Conservation (phyloP, 1,140 invertebrate species). For the Diorhabda carinulata region DNA sequence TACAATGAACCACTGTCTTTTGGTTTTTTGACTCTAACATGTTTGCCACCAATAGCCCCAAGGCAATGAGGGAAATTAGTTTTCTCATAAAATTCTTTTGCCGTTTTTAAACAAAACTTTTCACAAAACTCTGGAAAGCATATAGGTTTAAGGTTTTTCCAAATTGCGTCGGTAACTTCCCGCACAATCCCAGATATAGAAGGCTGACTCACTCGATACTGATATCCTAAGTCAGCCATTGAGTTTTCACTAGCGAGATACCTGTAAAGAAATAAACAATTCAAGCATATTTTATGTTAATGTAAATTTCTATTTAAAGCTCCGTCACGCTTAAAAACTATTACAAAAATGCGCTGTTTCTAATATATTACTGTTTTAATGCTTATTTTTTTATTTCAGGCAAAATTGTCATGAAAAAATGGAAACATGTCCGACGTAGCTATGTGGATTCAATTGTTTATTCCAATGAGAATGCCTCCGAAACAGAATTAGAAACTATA, state of each 20-base stretch:
- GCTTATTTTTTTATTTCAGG: neutral
- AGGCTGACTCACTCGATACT: neutral
- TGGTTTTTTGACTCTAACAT: constrained; percentile 40
- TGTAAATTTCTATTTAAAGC: neutral
- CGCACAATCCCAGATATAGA: neutral
- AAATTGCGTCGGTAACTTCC: neutral
- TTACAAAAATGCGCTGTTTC: too few species aligned
- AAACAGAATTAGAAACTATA: too few species aligned
- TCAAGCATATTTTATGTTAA: neutral
- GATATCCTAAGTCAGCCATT: neutral
- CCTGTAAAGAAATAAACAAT: neutral
- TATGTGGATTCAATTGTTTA: neutral
- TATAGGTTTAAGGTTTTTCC: neutral
- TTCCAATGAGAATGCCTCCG: neutral
- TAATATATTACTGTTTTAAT: too few species aligned
- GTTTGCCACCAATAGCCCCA: constrained; percentile 48
- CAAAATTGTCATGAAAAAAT: neutral
- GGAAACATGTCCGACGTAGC: neutral
- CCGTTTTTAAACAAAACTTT: constrained; percentile 6
- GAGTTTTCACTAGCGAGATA: neutral
- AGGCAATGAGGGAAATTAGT: constrained; percentile 36
- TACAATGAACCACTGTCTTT: constrained; percentile 41
- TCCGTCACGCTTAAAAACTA: too few species aligned
- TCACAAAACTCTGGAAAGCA: neutral
- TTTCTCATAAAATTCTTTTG: constrained; percentile 6